These are phyloP conservation scores for Coelogynopora nodosa DNA, from an alignment of 2,888 invertebrate species.

Conservation along the genomic window DNA sequence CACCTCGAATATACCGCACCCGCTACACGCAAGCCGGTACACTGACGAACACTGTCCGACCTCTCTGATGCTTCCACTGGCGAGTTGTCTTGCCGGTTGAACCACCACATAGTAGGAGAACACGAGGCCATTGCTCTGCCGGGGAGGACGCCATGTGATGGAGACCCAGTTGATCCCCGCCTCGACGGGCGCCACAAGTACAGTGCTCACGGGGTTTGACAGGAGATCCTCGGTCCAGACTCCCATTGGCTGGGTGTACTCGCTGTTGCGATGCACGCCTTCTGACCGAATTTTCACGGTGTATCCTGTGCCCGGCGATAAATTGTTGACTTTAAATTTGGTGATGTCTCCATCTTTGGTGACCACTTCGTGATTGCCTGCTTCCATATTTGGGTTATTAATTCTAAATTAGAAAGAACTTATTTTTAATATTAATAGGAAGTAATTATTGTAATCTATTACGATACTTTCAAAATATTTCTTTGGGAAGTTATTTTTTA, in stretches of 20 bases:
- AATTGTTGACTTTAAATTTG: background rate
- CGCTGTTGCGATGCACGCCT: background rate
- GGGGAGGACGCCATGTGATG: background rate
- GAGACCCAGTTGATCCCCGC: background rate
- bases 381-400: background rate
- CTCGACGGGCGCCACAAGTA: background rate
- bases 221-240: background rate
- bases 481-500: too few relatives aligned
- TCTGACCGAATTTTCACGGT: background rate
- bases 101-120: background rate
- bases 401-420: background rate
- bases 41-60: background rate
- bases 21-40: background rate
- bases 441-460: too few relatives aligned
- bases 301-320: background rate
- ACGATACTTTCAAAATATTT: too few relatives aligned
- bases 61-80: background rate
- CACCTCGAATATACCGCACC: background rate
- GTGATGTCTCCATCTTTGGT: background rate
- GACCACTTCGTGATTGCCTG: constrained; percentile 3
- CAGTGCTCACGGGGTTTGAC: background rate
- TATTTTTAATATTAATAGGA: too few relatives aligned
- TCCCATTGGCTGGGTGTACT: background rate
- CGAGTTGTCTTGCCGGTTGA: background rate
- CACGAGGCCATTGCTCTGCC: background rate